These are phyloP conservation scores for Pterostichus niger DNA, from an alignment of 2,888 invertebrate genomes.

Conservation along the genomic window DNA sequence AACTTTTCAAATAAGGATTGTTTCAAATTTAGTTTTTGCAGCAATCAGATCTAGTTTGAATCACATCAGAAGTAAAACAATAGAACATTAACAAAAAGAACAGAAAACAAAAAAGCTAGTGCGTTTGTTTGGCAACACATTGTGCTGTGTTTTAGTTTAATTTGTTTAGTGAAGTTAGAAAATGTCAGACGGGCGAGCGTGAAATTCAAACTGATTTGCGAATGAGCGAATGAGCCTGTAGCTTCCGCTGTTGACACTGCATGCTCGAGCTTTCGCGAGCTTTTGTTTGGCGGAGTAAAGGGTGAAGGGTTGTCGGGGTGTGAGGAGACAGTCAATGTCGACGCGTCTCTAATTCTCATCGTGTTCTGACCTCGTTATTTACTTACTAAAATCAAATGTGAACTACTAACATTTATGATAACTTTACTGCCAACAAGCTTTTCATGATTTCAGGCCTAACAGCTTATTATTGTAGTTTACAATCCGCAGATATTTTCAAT, in stretches of 20 bases:
- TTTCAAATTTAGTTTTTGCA: neutral
- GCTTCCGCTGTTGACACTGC: conserved; percentile 32
- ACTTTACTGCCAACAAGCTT: conserved; percentile 3
- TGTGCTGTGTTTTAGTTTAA: conserved; percentile 49
- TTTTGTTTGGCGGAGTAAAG: neutral
- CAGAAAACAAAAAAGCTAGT: conserved; percentile 13
- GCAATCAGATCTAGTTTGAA: conserved; percentile 14
- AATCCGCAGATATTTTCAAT: neutral
- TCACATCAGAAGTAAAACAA: conserved; percentile 49
- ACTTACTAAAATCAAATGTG: conserved; percentile 37
- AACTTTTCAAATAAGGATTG: neutral
- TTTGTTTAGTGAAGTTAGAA: conserved; percentile 55
- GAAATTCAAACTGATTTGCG: conserved; percentile 57
- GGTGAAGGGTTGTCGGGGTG: neutral
- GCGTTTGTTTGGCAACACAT: conserved; percentile 40
- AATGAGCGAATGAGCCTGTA: conserved; percentile 40
- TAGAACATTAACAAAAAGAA: neutral
- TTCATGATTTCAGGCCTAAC: neutral
- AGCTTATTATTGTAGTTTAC: conserved; percentile 5
- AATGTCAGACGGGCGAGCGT: conserved; percentile 44
- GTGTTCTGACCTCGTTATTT: conserved; percentile 56
- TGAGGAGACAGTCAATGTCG: conserved; percentile 10
- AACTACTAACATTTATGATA: conserved; percentile 10
- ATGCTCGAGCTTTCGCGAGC: conserved; percentile 16
- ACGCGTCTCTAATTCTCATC: conserved; percentile 44